Conservation (phyloP, 2,888 invertebrate genomes). For the Pammene fasciana region DNA sequence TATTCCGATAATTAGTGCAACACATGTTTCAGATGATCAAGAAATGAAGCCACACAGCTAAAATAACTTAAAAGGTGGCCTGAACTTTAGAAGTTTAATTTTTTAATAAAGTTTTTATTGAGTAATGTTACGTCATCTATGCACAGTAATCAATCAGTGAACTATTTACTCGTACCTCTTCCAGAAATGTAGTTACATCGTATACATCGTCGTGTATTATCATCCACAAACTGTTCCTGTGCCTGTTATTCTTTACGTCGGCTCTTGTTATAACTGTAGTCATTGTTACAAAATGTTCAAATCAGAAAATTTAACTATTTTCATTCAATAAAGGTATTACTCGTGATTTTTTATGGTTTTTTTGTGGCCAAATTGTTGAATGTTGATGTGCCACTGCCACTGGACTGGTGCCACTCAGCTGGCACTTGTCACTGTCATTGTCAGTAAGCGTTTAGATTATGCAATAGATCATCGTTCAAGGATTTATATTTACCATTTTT, state of each 20-base stretch:
- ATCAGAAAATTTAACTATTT: neutral
- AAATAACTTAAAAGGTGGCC: no score
- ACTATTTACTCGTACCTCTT: constrained; percentile 86
- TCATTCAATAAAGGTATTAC: constrained; percentile 6
- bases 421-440: constrained; percentile 11
- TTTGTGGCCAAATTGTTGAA: neutral
- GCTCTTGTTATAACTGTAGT: constrained; percentile 74
- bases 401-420: constrained; percentile 1
- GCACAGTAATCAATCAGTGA: neutral
- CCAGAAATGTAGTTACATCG: constrained; percentile 90
- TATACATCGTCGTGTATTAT: constrained; percentile 91
- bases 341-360: constrained; percentile 1
- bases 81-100: no score
- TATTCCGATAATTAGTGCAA: no score
- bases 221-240: constrained; percentile 82
- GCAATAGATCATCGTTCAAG: constrained; percentile 20
- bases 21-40: no score
- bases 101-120: no score
- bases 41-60: no score
- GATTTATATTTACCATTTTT: neutral
- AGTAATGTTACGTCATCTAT: no score
- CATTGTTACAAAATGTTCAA: constrained; percentile 50
- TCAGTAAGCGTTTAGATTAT: constrained; percentile 25
- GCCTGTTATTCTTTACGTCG: constrained; percentile 87
- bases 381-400: no score